Percentiles rank a stretch among this genome's conserved stretches.
phyloP scores from a whole-genome alignment of 2,888 invertebrate genomes.

The Agrochola macilenta region DNA sequence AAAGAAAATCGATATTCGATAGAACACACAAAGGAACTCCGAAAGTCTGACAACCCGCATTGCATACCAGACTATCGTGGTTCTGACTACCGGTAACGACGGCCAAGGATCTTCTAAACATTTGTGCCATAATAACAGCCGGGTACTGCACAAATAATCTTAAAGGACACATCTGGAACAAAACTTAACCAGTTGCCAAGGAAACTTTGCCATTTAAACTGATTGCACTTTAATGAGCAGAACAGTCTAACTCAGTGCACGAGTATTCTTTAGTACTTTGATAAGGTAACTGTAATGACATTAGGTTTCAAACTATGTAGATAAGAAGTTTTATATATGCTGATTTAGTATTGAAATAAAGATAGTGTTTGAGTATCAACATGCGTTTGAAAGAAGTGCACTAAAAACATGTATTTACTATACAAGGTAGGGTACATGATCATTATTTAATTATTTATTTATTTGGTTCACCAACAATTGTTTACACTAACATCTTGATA shows the following conservation, averaged over 20 bases:
- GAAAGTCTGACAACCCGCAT: too few species aligned
- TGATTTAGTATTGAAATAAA: not conserved
- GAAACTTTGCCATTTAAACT: slow-evolving; percentile 6
- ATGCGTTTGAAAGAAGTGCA: slow-evolving; percentile 1
- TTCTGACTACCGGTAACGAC: too few species aligned
- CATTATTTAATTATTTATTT: too few species aligned
- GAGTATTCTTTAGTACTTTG: slow-evolving; percentile 20
- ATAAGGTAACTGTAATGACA: slow-evolving; percentile 26
- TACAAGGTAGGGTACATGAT: not conserved
- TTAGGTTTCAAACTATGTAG: slow-evolving; percentile 4
- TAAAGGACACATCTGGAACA: not conserved
- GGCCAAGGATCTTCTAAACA: too few species aligned
- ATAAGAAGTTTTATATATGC: slow-evolving; percentile 4
- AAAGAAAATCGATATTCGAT: slow-evolving; percentile 25
- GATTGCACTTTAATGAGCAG: not conserved
- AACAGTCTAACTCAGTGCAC: not conserved
- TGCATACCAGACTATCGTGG: too few species aligned
- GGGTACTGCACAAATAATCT: not conserved
- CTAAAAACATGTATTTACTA: not conserved
- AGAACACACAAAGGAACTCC: slow-evolving; percentile 6
- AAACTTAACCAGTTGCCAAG: slow-evolving; percentile 19
- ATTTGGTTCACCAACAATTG: too few species aligned
- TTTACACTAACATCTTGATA: too few species aligned
- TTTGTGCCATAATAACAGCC: too few species aligned
- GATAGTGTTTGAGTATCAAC: not conserved